Percentiles rank a stretch among this genome's conserved stretches.
phyloP scores from a whole-genome alignment of 1,140 invertebrate genomes.

The Sinella curviseta region DNA sequence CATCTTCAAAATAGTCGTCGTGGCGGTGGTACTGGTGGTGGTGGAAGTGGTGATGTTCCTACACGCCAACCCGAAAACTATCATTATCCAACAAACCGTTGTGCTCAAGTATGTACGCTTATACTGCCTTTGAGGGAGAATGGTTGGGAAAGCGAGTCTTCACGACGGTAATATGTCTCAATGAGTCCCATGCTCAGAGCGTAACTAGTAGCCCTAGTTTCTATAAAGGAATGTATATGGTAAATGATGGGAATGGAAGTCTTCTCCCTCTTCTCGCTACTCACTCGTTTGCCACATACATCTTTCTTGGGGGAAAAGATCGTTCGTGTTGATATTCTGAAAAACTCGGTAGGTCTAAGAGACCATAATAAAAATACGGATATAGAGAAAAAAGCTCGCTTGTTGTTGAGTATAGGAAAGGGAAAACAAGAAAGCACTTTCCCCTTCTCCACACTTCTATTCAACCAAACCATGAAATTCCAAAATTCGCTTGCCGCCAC shows the following conservation, averaged over 20 bases:
- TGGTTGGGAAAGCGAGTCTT: too few relatives aligned
- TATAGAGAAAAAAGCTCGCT: too few relatives aligned
- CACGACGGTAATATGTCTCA: background rate
- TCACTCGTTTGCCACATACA: background rate
- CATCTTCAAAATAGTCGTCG: conserved; percentile 10
- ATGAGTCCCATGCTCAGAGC: background rate
- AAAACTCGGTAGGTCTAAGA: background rate
- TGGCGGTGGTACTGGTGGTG: background rate
- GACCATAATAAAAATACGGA: background rate
- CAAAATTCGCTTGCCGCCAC: too few relatives aligned
- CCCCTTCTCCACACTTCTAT: too few relatives aligned
- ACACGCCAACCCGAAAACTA: background rate
- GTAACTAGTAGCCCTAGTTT: too few relatives aligned
- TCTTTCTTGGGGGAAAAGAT: background rate
- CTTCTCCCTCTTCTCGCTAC: background rate
- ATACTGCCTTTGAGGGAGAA: too few relatives aligned
- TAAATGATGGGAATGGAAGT: too few relatives aligned
- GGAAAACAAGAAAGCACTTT: background rate
- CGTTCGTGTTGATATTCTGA: background rate
- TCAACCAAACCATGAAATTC: too few relatives aligned
- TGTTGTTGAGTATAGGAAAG: too few relatives aligned
- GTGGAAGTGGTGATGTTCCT: background rate
- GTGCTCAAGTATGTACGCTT: too few relatives aligned
- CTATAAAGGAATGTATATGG: too few relatives aligned
- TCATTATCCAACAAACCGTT: too few relatives aligned